Percentiles rank a stretch among this genome's conserved stretches.
These are phyloP conservation scores for Nasonovia ribisnigri DNA, from an alignment of 2,888 invertebrate species.

Conservation along the genomic window DNA sequence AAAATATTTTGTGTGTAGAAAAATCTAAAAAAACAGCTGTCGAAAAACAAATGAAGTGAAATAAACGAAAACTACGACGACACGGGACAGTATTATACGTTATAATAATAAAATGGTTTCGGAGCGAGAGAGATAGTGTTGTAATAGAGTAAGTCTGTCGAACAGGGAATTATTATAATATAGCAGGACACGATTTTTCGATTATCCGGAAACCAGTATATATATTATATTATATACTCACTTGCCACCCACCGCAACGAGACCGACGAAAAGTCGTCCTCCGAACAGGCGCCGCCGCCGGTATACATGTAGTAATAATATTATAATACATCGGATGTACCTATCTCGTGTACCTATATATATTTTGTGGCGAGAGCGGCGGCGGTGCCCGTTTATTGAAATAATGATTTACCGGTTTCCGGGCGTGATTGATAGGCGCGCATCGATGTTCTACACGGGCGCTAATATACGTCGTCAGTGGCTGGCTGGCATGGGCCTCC, in stretches of 20 bases:
- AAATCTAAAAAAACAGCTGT: background rate
- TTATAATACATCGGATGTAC: background rate
- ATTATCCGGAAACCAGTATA: slow-evolving; percentile 53
- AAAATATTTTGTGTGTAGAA: background rate
- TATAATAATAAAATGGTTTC: background rate
- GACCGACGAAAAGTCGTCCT: background rate
- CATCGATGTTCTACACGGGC: slow-evolving; percentile 29
- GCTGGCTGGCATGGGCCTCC: background rate
- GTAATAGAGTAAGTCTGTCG: background rate
- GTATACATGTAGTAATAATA: background rate
- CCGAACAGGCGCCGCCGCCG: background rate
- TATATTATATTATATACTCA: background rate
- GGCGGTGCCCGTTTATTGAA: slow-evolving; percentile 59
- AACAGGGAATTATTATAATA: background rate
- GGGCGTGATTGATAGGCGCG: slow-evolving; percentile 60
- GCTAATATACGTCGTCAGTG: slow-evolving; percentile 35
- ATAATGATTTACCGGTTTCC: slow-evolving; percentile 62
- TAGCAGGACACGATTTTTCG: slow-evolving; percentile 54
- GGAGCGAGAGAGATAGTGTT: background rate
- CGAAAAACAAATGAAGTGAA: background rate
- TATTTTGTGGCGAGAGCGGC: background rate
- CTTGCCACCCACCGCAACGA: background rate
- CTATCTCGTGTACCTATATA: background rate
- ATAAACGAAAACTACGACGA: background rate
- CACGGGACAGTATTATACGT: no score